Conservation (phyloP, 2,888 invertebrate genomes). For the Idaea biselata region DNA sequence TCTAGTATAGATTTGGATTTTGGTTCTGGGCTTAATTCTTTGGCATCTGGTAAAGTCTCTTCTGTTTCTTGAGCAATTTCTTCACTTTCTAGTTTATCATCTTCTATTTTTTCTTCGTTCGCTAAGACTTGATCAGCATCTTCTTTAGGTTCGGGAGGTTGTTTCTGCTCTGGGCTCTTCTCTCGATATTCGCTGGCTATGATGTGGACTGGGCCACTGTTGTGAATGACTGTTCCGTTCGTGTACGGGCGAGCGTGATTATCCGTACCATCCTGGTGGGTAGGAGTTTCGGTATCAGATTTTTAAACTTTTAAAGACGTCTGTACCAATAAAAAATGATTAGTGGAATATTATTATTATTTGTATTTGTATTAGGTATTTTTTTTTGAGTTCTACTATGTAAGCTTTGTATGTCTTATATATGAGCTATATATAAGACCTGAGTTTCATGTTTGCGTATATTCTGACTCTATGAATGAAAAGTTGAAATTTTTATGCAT, state of each 20-base stretch:
- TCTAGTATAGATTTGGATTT: constrained; percentile 2
- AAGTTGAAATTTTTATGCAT: not conserved
- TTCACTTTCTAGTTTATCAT: constrained; percentile 23
- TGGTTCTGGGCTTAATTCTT: constrained; percentile 17
- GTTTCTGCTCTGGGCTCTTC: constrained; percentile 22
- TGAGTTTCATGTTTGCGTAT: too few relatives aligned
- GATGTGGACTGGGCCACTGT: constrained; percentile 66
- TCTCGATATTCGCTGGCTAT: constrained; percentile 65
- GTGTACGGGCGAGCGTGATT: constrained; percentile 67
- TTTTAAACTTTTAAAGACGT: too few relatives aligned
- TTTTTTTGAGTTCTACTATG: not conserved
- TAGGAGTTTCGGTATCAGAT: not conserved
- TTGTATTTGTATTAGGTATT: not conserved
- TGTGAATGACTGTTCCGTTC: constrained; percentile 65
- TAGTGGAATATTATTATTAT: too few relatives aligned
- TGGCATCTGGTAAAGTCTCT: constrained; percentile 2
- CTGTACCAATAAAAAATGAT: not conserved
- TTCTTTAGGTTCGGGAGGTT: constrained; percentile 16
- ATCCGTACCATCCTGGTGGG: constrained; percentile 63
- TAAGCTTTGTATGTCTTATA: too few relatives aligned
- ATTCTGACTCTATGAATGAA: not conserved
- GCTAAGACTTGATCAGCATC: not conserved
- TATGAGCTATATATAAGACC: too few relatives aligned
- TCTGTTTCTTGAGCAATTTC: constrained; percentile 22
- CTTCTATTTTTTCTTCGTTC: constrained; percentile 2